Conservation (phyloP, 2,888 invertebrate species). For the Nesidiocoris tenuis region DNA sequence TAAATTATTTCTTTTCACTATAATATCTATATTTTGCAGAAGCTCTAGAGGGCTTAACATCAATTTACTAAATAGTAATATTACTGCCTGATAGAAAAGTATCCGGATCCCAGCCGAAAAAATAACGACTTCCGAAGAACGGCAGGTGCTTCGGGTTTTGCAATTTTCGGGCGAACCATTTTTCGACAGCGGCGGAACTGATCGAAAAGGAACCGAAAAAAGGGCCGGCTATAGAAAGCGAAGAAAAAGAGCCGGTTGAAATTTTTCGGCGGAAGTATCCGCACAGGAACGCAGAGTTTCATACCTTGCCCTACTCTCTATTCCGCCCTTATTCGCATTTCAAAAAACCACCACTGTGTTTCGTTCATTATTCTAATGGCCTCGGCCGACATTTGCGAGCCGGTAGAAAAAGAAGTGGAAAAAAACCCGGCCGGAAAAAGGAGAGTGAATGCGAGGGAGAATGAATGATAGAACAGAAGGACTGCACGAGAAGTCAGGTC, state of each 20-base stretch:
- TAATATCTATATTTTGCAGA: too few species aligned
- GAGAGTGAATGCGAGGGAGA: background rate
- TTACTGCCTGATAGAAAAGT: too few species aligned
- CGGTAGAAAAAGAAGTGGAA: conserved; percentile 1
- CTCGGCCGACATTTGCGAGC: conserved; percentile 33
- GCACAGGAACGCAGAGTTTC: background rate
- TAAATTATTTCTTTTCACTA: too few species aligned
- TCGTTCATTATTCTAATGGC: conserved; percentile 40
- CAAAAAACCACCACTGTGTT: conserved; percentile 8
- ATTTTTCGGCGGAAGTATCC: background rate
- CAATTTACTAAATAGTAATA: too few species aligned
- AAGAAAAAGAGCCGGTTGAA: background rate
- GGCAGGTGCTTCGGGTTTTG: background rate
- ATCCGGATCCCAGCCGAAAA: background rate
- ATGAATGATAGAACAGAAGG: background rate
- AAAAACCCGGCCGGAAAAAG: conserved; percentile 9
- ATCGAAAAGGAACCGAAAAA: background rate
- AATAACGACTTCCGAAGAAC: background rate
- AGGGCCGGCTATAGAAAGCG: background rate
- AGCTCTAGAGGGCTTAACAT: too few species aligned
- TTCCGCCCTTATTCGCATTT: background rate
- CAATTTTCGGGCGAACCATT: background rate
- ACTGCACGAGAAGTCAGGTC: background rate
- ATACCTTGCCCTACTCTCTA: too few species aligned
- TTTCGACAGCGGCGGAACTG: background rate